phyloP scores from a whole-genome alignment of 1,140 invertebrate genomes.

The Lepidurus arcticus region DNA sequence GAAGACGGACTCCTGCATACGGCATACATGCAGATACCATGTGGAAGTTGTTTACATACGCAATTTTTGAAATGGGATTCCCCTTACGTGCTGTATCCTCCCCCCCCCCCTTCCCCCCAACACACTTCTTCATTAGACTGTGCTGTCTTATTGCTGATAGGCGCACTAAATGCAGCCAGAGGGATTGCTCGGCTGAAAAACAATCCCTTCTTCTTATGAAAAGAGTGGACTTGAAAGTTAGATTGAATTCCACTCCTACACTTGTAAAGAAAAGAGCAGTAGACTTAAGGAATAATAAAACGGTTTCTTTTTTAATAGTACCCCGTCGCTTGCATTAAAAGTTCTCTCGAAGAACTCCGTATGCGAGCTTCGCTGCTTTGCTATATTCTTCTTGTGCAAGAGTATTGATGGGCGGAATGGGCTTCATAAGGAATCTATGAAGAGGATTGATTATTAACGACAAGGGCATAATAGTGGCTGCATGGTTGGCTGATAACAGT shows the following conservation, averaged over 20 bases:
- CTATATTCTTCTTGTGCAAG: not conserved
- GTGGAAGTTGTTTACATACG: not conserved
- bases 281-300: too few species aligned
- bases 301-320: not conserved
- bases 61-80: not conserved
- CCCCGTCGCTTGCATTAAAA: not conserved
- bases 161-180: too few species aligned
- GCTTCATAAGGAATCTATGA: conserved; percentile 19
- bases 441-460: conserved; percentile 13
- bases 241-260: too few species aligned
- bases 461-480: not conserved
- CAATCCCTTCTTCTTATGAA: too few species aligned
- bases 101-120: too few species aligned
- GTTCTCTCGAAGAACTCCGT: not conserved
- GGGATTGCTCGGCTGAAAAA: too few species aligned
- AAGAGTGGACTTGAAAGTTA: too few species aligned
- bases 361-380: not conserved
- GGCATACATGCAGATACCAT: too few species aligned
- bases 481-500: conserved; percentile 13
- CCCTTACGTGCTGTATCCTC: too few species aligned
- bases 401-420: conserved; percentile 6
- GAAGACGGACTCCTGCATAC: not conserved
- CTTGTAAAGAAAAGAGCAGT: too few species aligned
- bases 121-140: too few species aligned
- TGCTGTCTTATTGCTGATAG: too few species aligned